phyloP scores from a whole-genome alignment of 2,113 vertebrate species.

The Oxygymnocypris stewartii region DNA sequence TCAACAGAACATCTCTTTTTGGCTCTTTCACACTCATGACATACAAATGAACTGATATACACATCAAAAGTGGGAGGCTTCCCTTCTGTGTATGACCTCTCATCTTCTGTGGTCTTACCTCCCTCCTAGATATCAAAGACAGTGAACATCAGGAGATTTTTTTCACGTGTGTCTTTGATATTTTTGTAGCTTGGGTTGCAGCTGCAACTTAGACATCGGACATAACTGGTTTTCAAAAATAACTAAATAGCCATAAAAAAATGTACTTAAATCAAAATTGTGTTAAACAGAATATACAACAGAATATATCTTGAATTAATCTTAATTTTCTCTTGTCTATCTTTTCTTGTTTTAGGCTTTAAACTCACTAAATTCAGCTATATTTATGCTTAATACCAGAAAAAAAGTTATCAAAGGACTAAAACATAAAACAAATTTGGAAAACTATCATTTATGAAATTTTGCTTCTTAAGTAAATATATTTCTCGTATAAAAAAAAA shows the following conservation, averaged over 20 bases:
- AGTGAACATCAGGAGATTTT: conserved; percentile 19
- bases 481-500: background rate
- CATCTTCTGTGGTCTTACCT: conserved; percentile 34
- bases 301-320: background rate
- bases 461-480: background rate
- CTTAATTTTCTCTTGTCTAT: background rate
- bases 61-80: conserved; percentile 34
- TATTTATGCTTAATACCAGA: background rate
- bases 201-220: conserved; percentile 5
- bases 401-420: background rate
- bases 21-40: background rate
- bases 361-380: background rate
- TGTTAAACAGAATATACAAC: background rate
- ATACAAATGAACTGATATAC: conserved; percentile 26
- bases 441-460: background rate
- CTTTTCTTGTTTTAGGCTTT: background rate
- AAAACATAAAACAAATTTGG: background rate
- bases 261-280: background rate
- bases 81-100: background rate
- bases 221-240: background rate
- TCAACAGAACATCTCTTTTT: conserved; percentile 15
- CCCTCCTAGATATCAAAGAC: conserved; percentile 36
- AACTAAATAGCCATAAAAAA: background rate
- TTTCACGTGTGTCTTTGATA: background rate
- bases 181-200: conserved; percentile 14